Evolutionary conservation across 2,797 vertebrate genomes (phyloP).

Genomic region (Sebastes itinus): DNA sequence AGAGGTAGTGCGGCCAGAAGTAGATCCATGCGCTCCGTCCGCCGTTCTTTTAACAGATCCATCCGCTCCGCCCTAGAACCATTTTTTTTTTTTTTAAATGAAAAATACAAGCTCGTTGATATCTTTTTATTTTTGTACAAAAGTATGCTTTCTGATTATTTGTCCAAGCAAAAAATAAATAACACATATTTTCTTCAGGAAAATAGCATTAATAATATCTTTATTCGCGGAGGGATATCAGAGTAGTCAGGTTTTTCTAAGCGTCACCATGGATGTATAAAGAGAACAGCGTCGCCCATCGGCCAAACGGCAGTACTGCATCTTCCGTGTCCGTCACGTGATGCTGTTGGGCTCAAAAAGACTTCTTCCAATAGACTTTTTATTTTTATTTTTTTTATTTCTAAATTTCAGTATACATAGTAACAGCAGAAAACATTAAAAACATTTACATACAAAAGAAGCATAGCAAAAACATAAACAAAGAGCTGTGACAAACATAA

Average conservation of each 20-base stretch:
- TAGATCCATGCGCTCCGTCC: constrained; percentile 20
- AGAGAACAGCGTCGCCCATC: too few species aligned
- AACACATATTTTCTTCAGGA: fast-evolving
- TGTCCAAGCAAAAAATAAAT: fast-evolving
- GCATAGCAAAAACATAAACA: too few species aligned
- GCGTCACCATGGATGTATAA: neutral
- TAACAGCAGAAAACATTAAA: too few species aligned
- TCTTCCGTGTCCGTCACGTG: too few species aligned
- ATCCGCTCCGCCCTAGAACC: constrained; percentile 47
- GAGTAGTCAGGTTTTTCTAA: fast-evolving
- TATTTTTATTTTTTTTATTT: too few species aligned
- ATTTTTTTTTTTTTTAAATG: neutral
- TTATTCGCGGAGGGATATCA: constrained; percentile 43
- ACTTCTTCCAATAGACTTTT: too few species aligned
- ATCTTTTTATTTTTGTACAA: neutral
- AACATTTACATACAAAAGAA: too few species aligned
- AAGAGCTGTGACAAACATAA: too few species aligned
- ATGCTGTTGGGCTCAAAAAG: too few species aligned
- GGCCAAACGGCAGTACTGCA: too few species aligned
- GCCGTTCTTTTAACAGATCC: too few species aligned
- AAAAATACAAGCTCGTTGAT: fast-evolving
- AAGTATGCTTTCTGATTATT: fast-evolving
- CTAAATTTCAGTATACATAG: too few species aligned
- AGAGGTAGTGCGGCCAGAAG: constrained; percentile 60
- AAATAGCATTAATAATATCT: neutral